Conservation (phyloP, 2,888 invertebrate species). For the Coenonympha glycerion region DNA sequence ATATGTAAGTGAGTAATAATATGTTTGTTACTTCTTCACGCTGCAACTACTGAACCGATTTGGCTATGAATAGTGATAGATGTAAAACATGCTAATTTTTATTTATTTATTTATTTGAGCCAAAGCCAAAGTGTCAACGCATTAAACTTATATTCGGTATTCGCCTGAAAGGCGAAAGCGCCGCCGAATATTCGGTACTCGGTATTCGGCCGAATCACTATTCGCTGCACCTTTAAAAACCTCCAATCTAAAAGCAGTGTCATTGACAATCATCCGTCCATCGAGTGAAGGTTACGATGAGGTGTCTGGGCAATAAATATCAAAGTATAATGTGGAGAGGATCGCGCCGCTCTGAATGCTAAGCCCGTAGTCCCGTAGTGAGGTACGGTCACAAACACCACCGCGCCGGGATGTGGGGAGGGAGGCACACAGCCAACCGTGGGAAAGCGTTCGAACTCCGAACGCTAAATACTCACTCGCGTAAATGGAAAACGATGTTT, state of each 20-base stretch:
- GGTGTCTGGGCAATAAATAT: conserved; percentile 69
- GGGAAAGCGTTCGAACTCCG: conserved; percentile 54
- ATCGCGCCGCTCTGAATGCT: conserved; percentile 69
- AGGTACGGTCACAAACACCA: conserved; percentile 55
- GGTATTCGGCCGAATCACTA: background rate
- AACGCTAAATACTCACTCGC: too few relatives aligned
- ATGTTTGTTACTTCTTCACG: too few relatives aligned
- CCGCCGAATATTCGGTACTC: too few relatives aligned
- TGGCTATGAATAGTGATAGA: too few relatives aligned
- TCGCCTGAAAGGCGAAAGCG: too few relatives aligned
- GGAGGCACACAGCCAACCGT: conserved; percentile 59
- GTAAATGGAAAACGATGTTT: conserved; percentile 23
- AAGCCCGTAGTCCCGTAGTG: conserved; percentile 69
- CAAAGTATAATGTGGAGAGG: conserved; percentile 68
- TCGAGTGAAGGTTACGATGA: conserved; percentile 39
- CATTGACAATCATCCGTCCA: conserved; percentile 25
- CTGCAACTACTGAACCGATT: too few relatives aligned
- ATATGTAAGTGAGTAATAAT: too few relatives aligned
- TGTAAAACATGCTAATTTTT: too few relatives aligned
- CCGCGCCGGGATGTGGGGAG: conserved; percentile 38
- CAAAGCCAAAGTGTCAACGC: too few relatives aligned
- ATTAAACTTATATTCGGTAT: too few relatives aligned
- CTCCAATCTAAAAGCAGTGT: conserved; percentile 7
- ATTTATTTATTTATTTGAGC: too few relatives aligned
- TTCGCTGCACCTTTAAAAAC: background rate